Percentiles rank a stretch among this genome's conserved stretches.
Conservation (phyloP, 2,888 invertebrate species). For the Bombylius discolor region DNA sequence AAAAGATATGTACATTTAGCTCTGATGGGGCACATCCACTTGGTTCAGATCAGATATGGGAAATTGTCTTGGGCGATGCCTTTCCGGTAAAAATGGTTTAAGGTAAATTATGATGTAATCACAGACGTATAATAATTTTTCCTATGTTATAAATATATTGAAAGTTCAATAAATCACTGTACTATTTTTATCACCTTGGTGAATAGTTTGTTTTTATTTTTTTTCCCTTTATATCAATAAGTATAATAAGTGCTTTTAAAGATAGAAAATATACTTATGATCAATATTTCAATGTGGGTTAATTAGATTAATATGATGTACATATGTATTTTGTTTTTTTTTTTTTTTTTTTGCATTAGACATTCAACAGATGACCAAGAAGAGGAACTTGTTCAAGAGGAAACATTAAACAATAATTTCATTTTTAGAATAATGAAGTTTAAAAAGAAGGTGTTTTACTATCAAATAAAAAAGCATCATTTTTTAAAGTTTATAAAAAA, state of each 20-base stretch:
- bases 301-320: no score
- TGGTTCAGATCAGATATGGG: constrained; percentile 16
- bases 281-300: no score
- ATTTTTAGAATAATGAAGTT: constrained; percentile 28
- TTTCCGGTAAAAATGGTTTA: constrained; percentile 17
- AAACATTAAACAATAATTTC: constrained; percentile 17
- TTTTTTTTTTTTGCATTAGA: constrained; percentile 3
- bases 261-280: no score
- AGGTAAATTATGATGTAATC: constrained; percentile 10
- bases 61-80: constrained; percentile 21
- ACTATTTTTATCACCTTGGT: no score
- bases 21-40: constrained; percentile 11
- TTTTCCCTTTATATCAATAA: no score
- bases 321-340: no score
- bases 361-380: constrained; percentile 28
- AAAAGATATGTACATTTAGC: neutral
- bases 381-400: constrained; percentile 24
- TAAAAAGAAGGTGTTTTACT: constrained; percentile 20
- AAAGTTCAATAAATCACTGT: no score
- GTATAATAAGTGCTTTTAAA: no score
- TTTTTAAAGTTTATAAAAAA: no score
- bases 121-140: neutral
- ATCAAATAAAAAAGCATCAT: no score
- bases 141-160: no score
- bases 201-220: no score